These are phyloP conservation scores for Mormoops blainvillei DNA, from an alignment of 2,113 vertebrate genomes.

Conservation along the genomic window DNA sequence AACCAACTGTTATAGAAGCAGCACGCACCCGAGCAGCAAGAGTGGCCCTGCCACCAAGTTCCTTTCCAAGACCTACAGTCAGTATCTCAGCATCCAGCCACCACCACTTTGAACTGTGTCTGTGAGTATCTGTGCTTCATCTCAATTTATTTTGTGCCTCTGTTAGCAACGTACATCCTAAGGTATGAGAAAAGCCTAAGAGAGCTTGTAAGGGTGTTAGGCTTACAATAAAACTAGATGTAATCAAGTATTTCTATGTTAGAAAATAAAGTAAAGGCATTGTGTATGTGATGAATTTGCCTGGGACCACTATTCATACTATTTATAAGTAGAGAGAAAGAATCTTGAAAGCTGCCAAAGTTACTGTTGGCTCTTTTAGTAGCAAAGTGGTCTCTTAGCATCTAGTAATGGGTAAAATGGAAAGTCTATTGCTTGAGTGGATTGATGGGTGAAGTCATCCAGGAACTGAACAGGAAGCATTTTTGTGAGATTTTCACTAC, in stretches of 20 bases:
- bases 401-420: not conserved
- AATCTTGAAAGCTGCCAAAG: not conserved
- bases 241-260: not conserved
- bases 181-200: not conserved
- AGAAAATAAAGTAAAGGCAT: not conserved
- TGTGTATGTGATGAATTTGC: not conserved
- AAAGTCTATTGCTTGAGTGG: not conserved
- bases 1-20: not conserved
- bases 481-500: not conserved
- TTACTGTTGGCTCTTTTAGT: not conserved
- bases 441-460: not conserved
- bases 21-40: not conserved
- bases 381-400: not conserved
- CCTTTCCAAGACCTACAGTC: not conserved
- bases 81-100: not conserved
- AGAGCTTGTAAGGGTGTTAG: not conserved
- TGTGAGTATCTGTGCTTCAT: not conserved
- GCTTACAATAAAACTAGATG: not conserved
- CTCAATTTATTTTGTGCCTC: not conserved
- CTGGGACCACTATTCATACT: not conserved
- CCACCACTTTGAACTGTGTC: not conserved
- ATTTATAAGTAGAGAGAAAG: not conserved
- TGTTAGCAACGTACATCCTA: not conserved
- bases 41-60: not conserved
- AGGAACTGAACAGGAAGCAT: not conserved